Base-by-base conservation (phyloP, 1,140 invertebrate species). In the Drosophila subobscura region DNA sequence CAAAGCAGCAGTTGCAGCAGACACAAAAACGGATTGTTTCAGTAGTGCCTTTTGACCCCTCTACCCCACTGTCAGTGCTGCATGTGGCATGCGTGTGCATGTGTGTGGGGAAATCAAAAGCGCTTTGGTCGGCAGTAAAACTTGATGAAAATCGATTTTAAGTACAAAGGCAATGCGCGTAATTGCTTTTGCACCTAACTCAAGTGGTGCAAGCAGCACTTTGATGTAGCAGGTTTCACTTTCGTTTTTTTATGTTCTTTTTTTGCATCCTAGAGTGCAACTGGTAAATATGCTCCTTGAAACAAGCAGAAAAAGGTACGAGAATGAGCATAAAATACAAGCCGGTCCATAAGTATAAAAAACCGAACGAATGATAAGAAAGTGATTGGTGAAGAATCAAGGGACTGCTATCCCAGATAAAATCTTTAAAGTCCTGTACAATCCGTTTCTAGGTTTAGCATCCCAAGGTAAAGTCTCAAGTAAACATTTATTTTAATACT, bases 81-180 rank as follows among this genome's bases (percentile, higher is more conserved):
- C 61, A 29, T 44, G 42, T 45, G 49, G 20, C 44, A 42, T 50
- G 45, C 49, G 63, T 63, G 68, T 67, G 52, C 60, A 59, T 54
- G 58, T 33, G 46, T 61, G 61, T 49, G 53, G 37, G 71, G 47
- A 75, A 76, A 76, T 84, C 79, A 71, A 84, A 83, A 75, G 71
- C 70, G 57, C 83, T 85, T 75, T 67, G 64, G 67, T 45, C 59
- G 50, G 49, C 81, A 65, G 52, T 78, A 81, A 88, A 86, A 81
- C 60, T 88, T 88, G 81, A 75, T 88, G 78, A 68, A 83, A 86
- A 86, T 86, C 83, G 83, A 86, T 86, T 88, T 88, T 89, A 89
- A 89, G 88, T 88, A 88, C 83, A 88, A 88, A 88, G 83, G 79
- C 83, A 76, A 79, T 83, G 83, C 78, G 83, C 83, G 78, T 88